Evolutionary conservation across 2,113 vertebrate genomes (phyloP).

Genomic region (Corythornis cristatus): DNA sequence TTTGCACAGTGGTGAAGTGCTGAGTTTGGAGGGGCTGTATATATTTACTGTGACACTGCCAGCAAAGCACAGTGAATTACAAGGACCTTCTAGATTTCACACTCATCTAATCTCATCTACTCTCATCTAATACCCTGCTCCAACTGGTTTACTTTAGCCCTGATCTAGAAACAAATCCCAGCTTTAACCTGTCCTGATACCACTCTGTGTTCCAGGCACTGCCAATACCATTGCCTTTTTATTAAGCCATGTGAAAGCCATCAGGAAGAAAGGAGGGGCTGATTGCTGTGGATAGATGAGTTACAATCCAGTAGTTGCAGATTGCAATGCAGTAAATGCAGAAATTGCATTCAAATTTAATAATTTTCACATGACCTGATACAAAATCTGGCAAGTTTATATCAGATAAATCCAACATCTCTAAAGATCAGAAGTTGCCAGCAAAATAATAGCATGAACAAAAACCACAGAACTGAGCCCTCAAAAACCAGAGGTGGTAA

Average conservation of each 20-base stretch:
- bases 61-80: fast-evolving
- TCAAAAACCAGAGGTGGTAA: background rate
- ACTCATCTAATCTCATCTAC: background rate
- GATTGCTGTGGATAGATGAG: background rate
- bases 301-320: fast-evolving
- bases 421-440: background rate
- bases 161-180: background rate
- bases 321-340: too few relatives aligned
- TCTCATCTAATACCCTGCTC: background rate
- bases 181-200: background rate
- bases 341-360: background rate
- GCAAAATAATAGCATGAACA: fast-evolving
- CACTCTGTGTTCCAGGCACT: background rate
- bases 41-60: background rate
- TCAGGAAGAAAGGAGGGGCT: background rate
- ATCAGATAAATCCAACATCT: background rate
- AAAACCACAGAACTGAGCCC: fast-evolving
- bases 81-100: background rate
- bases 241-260: background rate
- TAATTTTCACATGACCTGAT: background rate
- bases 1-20: background rate
- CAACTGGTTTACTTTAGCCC: background rate
- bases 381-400: background rate
- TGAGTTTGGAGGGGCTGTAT: background rate
- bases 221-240: fast-evolving